phyloP scores from a whole-genome alignment of 1,140 invertebrate species.

The Tribolium castaneum region DNA sequence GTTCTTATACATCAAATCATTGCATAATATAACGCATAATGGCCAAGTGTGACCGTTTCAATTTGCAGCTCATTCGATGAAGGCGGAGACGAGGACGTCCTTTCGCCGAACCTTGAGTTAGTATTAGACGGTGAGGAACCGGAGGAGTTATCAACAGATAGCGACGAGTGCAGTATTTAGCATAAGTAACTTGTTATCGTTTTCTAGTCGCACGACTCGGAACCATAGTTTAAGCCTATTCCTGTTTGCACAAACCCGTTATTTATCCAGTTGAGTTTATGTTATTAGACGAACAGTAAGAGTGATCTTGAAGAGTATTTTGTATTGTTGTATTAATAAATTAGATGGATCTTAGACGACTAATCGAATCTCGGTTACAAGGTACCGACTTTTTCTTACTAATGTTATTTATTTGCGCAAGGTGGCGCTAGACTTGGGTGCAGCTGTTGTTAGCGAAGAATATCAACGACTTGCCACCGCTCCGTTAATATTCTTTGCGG shows the following conservation, averaged over 20 bases:
- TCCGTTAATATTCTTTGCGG: conserved; percentile 47
- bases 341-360: conserved; percentile 2
- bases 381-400: conserved; percentile 22
- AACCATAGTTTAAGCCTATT: conserved; percentile 37
- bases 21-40: background rate
- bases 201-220: conserved; percentile 40
- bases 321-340: conserved; percentile 21
- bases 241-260: conserved; percentile 26
- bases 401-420: conserved; percentile 40
- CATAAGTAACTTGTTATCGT: conserved; percentile 46
- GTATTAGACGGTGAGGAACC: conserved; percentile 64
- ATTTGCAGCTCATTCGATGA: conserved; percentile 73
- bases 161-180: conserved; percentile 69
- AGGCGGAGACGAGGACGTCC: conserved; percentile 70
- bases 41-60: too few relatives aligned
- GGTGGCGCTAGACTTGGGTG: conserved; percentile 24
- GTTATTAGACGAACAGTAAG: conserved; percentile 21
- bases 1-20: background rate
- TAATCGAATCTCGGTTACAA: conserved; percentile 47
- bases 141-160: conserved; percentile 68
- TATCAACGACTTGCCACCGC: conserved; percentile 47
- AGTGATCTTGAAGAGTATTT: conserved; percentile 23
- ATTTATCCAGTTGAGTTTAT: conserved; percentile 32
- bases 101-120: conserved; percentile 73
- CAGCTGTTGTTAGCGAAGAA: conserved; percentile 31